Evolutionary conservation across 2,113 vertebrate genomes (phyloP).

Genomic region (Atherinomorus stipes): DNA sequence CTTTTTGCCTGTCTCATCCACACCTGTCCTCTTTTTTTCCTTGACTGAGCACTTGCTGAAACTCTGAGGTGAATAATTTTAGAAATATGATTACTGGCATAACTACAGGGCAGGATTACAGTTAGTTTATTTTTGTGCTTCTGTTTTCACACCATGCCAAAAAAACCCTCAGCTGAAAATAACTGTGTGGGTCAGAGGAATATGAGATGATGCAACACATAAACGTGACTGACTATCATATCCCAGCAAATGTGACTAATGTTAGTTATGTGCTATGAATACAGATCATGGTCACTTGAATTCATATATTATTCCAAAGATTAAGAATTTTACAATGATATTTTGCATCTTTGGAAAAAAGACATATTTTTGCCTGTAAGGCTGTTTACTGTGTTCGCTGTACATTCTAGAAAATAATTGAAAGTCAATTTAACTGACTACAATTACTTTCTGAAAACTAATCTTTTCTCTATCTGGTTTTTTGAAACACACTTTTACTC

Average conservation of each 20-base stretch:
- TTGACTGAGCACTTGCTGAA: background rate
- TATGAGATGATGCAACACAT: background rate
- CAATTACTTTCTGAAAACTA: conserved; percentile 12
- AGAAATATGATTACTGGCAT: background rate
- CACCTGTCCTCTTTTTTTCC: background rate
- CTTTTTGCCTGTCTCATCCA: background rate
- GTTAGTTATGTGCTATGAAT: background rate
- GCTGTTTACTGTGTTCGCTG: background rate
- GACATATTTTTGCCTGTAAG: conserved; percentile 24
- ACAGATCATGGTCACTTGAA: background rate
- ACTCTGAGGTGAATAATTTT: conserved; percentile 1
- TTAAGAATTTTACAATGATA: too few species aligned
- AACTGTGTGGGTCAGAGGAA: background rate
- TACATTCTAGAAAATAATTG: conserved; percentile 43
- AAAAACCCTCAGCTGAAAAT: background rate
- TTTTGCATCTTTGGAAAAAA: background rate
- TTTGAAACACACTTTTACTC: conserved; percentile 46
- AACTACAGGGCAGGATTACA: background rate
- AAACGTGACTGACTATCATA: background rate
- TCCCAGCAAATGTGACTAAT: background rate
- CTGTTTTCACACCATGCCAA: background rate
- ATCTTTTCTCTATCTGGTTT: conserved; percentile 38
- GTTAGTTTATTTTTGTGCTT: background rate
- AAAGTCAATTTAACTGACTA: conserved; percentile 52
- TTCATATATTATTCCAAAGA: background rate